Evolutionary conservation across 2,797 vertebrate genomes (phyloP).

Genomic region (Lacerta agilis): DNA sequence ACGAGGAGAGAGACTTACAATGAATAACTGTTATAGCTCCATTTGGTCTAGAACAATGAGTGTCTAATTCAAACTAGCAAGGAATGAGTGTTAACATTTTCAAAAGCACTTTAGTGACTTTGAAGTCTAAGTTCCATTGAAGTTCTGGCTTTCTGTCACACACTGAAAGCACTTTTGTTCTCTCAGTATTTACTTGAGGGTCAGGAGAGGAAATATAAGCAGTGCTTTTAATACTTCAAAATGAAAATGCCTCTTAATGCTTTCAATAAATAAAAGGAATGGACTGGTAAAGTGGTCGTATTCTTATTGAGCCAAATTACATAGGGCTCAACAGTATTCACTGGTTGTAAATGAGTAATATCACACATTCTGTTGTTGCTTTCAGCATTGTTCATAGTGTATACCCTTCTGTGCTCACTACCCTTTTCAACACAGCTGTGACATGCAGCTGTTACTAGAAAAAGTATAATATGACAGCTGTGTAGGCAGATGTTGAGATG

Average conservation of each 20-base stretch:
- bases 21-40: not conserved
- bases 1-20: constrained; percentile 18
- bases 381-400: not conserved
- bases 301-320: not conserved
- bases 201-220: constrained; percentile 27
- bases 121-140: constrained; percentile 33
- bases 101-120: constrained; percentile 22
- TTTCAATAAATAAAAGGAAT: not conserved
- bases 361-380: not conserved
- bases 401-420: not conserved
- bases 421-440: not conserved
- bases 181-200: constrained; percentile 28
- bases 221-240: constrained; percentile 25
- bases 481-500: constrained; percentile 24
- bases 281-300: not conserved
- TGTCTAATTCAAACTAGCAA: not conserved
- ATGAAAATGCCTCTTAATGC: constrained; percentile 6
- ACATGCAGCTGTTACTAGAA: constrained; percentile 7
- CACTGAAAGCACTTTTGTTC: constrained; percentile 34
- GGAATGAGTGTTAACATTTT: not conserved
- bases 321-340: not conserved
- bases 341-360: accelerated
- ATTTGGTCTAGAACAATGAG: constrained; percentile 23
- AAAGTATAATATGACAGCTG: constrained; percentile 1
- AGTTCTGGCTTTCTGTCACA: constrained; percentile 35